Base-by-base conservation (phyloP, 2,113 vertebrate genomes). In the Erpornis zantholeuca region DNA sequence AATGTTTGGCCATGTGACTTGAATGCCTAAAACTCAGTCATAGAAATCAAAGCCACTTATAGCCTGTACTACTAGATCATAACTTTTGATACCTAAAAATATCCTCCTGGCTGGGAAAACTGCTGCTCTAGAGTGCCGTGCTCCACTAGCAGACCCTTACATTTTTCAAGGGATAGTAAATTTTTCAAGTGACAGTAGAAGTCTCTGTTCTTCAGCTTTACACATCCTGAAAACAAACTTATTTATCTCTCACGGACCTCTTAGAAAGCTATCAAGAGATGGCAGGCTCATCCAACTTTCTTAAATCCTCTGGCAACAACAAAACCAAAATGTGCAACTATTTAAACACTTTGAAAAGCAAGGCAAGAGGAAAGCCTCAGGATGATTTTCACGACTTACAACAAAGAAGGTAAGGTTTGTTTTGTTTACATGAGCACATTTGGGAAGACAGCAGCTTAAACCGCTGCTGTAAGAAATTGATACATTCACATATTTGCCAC, bases 31-130 rank as follows among this genome's bases (percentile, higher is more conserved):
- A 94, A 86, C 29, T 44, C 35, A 56, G 79, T 83, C 79, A 45
- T 63, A 92, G 78, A 68, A 86, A 95, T 64, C 56, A 78, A 86
- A 90, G 60, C 52, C 50, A 92, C 69, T 91, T 90, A 85, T 15
- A 92, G 60, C 57, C 63, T 52, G 17, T n/a, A 73, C 54, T 73
- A 71, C 54, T 52, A 27, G 23, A 65, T 81, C 23, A 15, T 22
- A 77, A 47, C 22, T 77, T 91, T 33, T 86, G 29, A 82, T 50
- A 44, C 3, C 16, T 53, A 22, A 82, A 50, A 82, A 73, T 42
- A 69, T 15, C 22, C 13, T 20, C 33, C 47, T 40, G 18, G 68
- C 33, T 56, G 75, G 35, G 57, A 69, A 65, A 91, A 66, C 23
- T 45, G 15, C 36, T 47, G 23, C 12, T 66, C 33, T 25, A 10